Evolutionary conservation across 2,797 vertebrate genomes (phyloP), one percentile per base, ranked within the genome.

Genomic region (Catamblyrhynchus diadema): DNA sequence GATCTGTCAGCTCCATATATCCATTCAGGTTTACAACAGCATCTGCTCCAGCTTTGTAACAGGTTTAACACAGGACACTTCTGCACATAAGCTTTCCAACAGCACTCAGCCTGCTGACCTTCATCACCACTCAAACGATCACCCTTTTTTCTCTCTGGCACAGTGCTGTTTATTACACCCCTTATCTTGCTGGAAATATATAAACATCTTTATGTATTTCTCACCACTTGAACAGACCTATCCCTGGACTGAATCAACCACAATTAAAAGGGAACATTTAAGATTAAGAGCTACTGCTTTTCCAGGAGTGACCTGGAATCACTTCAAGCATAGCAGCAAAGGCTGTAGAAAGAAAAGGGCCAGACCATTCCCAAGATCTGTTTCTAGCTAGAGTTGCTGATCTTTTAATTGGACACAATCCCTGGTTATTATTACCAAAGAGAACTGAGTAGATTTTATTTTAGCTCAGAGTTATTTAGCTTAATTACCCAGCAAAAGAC

Each of bases 401-500:
- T 67, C 51, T 69, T 88, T 72, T 74, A 44, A 57, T 47, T 47
- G 50, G 81, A 61, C n/a, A 69, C 7, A 53, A 44, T 61, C 35
- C n/a, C 65, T 69, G 24, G 14, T 44, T 61, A 33, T 30, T 72
- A 50, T 37, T 50, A 32, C 18, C 11, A 67, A 86, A 61, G 10
- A 65, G 72, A 88, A 59, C 6, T 14, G n/a, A 78, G 64, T 53
- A 81, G 18, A 41, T 85, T 89, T 91, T 70, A 41, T 54, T 69
- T 37, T 54, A 85, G 25, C 37, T 93, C 35, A 44, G 59, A 84
- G 50, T 65, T 69, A 73, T 51, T 87, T 83, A 77, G 71, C 41
- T 45, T 71, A 67, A 91, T 80, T 88, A 81, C 14, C 50, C 48
- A 82, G 65, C 23, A 57, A 71, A 88, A 81, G 39, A 72, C 66